A percentile compares a stretch with the other conserved stretches of the same genome.
Evolutionary conservation across 2,888 invertebrate species (phyloP).

Genomic region (Drosophila recens): DNA sequence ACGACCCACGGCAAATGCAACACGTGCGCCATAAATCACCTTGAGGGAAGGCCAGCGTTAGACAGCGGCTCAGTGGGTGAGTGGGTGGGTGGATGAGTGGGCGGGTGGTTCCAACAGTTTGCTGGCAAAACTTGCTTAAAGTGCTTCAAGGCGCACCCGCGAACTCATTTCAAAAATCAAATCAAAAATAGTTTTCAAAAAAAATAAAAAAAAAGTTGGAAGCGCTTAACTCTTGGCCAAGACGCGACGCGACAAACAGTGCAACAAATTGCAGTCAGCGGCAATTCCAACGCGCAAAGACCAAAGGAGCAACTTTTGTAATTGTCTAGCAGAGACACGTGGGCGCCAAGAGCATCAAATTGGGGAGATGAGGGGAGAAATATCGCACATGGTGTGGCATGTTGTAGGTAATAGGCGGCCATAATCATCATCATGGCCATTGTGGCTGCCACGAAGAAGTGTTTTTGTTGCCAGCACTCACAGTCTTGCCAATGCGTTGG

Average conservation of each 20-base stretch:
- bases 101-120: background rate
- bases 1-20: slow-evolving; percentile 66
- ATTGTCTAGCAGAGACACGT: slow-evolving; percentile 62
- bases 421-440: slow-evolving; percentile 57
- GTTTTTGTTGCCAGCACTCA: slow-evolving; percentile 10
- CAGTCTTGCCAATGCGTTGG: slow-evolving; percentile 20
- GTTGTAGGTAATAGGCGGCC: slow-evolving; percentile 64
- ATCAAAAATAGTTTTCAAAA: slow-evolving; percentile 73
- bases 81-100: slow-evolving; percentile 4
- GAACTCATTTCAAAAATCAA: slow-evolving; percentile 76
- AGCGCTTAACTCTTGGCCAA: slow-evolving; percentile 74
- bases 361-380: background rate
- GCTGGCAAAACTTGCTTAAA: slow-evolving; percentile 42
- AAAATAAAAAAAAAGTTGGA: slow-evolving; percentile 61
- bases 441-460: slow-evolving; percentile 38
- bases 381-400: slow-evolving; percentile 46
- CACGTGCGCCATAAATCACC: slow-evolving; percentile 79
- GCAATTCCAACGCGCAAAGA: slow-evolving; percentile 16
- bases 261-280: slow-evolving; percentile 74
- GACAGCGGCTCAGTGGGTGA: background rate
- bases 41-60: slow-evolving; percentile 30
- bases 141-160: slow-evolving; percentile 48
- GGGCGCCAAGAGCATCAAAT: slow-evolving; percentile 50
- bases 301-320: slow-evolving; percentile 26
- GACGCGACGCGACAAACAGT: slow-evolving; percentile 71